Percentiles rank a stretch among this genome's conserved stretches.
phyloP scores from a whole-genome alignment of 2,113 vertebrate species.

The Myrmecophaga tridactyla region DNA sequence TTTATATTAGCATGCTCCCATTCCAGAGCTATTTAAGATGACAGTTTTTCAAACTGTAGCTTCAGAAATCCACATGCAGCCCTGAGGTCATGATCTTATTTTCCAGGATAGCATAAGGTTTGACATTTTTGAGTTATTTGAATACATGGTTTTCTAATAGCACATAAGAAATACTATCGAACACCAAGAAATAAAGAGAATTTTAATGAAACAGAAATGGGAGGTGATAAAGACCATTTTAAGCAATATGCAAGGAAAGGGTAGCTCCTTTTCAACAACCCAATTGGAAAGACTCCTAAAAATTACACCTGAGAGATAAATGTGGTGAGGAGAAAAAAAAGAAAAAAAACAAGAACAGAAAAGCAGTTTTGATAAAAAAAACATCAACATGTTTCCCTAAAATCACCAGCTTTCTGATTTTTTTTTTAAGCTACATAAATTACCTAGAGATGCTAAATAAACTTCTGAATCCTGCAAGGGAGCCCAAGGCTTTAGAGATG shows the following conservation, averaged over 20 bases:
- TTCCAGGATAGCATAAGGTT: background rate
- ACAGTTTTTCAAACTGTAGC: conserved; percentile 19
- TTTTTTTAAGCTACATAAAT: no score
- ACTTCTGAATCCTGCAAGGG: conserved; percentile 94
- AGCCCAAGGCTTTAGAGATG: conserved; percentile 86
- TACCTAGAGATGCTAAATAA: conserved; percentile 95
- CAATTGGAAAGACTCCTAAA: background rate
- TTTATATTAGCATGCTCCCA: background rate
- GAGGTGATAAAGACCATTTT: conserved; percentile 4
- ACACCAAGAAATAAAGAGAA: conserved; percentile 53
- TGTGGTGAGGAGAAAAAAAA: background rate
- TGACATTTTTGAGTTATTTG: background rate
- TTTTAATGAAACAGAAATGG: conserved; percentile 19
- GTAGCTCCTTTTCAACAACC: background rate
- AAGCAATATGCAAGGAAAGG: background rate
- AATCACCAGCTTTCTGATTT: conserved; percentile 2
- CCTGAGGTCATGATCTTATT: background rate
- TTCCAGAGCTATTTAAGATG: background rate
- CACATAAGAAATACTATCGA: background rate
- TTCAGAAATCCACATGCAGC: background rate
- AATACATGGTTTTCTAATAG: background rate
- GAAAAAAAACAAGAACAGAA: background rate
- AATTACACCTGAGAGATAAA: conserved; percentile 15
- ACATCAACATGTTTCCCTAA: conserved; percentile 19
- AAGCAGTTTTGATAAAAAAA: conserved; percentile 6